Conservation (phyloP, 37 sponge, comb jelly and placozoan species). For the Haliclona indistincta region DNA sequence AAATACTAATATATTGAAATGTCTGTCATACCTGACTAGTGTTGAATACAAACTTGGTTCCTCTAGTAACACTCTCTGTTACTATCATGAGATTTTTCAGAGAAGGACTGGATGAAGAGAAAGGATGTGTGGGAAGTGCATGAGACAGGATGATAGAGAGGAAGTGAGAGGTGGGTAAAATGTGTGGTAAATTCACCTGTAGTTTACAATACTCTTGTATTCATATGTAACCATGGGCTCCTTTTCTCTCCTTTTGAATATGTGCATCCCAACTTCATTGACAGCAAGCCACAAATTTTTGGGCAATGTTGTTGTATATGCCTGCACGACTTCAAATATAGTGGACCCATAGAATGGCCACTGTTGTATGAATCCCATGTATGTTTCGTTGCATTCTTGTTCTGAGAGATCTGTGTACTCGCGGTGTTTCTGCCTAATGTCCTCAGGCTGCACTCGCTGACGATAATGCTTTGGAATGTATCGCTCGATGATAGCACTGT, state of each 20-base stretch:
- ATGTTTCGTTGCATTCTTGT: constrained; percentile 75
- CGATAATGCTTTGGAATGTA: constrained; percentile 87
- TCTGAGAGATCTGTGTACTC: constrained; percentile 56
- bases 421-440: constrained; percentile 79
- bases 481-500: constrained; percentile 72
- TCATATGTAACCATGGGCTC: constrained; percentile 93
- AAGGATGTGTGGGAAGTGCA: not conserved
- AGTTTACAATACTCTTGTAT: constrained; percentile 93
- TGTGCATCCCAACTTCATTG: constrained; percentile 84
- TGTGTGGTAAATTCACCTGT: constrained; percentile 54
- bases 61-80: constrained; percentile 90
- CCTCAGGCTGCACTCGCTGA: constrained; percentile 62
- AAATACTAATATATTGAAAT: not conserved
- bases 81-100: constrained; percentile 96
- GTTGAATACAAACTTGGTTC: constrained; percentile 97
- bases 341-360: constrained; percentile 96
- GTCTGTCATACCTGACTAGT: constrained; percentile 84
- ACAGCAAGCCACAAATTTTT: constrained; percentile 98
- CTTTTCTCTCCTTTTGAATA: constrained; percentile 89
- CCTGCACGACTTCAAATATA: constrained; percentile 91
- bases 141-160: not conserved
- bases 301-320: constrained; percentile 90
- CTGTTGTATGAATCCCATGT: constrained; percentile 78
- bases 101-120: constrained; percentile 71
- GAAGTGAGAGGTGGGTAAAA: not conserved